phyloP scores from a whole-genome alignment of 2,797 vertebrate genomes.

The Oreonectes daqikongensis region DNA sequence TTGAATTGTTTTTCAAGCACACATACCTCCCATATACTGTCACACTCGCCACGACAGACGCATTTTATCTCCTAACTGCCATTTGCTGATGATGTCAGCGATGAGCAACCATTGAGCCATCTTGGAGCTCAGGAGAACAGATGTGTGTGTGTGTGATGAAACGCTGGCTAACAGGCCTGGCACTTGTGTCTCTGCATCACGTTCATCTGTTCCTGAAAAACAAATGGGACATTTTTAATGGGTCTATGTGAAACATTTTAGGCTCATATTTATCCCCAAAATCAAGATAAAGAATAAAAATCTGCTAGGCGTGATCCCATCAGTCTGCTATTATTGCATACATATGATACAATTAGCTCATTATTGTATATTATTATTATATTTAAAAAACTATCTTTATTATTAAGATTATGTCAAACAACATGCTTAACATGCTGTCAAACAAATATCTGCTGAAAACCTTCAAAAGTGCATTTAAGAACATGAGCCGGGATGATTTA shows the following conservation, averaged over 20 bases:
- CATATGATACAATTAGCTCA: no score
- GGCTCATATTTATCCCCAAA: no score
- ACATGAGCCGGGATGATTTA: background rate
- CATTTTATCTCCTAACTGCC: conserved; percentile 12
- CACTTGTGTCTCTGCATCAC: background rate
- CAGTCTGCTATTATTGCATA: no score
- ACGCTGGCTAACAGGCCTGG: conserved; percentile 46
- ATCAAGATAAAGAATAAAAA: no score
- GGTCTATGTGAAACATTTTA: no score
- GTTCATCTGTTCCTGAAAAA: no score
- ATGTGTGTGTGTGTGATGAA: conserved; percentile 55
- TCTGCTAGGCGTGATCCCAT: no score
- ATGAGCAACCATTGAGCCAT: conserved; percentile 53
- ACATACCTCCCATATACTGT: background rate
- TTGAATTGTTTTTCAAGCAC: background rate
- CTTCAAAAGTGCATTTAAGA: background rate
- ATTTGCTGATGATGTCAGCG: conserved; percentile 53
- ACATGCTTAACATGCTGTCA: no score
- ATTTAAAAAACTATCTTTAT: no score
- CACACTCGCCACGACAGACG: conserved; percentile 17
- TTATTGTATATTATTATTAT: no score
- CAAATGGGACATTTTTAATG: no score
- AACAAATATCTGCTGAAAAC: background rate
- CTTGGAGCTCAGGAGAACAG: conserved; percentile 45
- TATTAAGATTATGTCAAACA: no score